Evolutionary conservation across 1,140 invertebrate species (phyloP), one percentile per base, ranked within the genome.

Genomic region (Solenopsis fugax): DNA sequence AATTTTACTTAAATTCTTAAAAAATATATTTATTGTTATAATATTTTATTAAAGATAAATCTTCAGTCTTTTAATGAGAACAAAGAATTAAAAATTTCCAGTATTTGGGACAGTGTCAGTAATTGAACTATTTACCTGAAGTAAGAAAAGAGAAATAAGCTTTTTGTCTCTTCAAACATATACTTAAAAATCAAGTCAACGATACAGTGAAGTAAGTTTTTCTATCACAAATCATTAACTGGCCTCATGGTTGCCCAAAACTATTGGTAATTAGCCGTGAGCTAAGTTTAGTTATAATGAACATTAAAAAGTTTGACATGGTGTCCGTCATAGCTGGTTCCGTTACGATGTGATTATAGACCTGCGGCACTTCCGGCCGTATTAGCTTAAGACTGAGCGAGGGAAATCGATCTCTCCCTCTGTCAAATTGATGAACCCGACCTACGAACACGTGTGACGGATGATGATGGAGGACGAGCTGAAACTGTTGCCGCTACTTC

Each of bases 381-480:
- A 41, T 69, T 67, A 67, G 45, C 41, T 54, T 29, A 58, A 24
- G 34, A 56, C 13, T 21, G 21, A 64, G 7, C 13, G 10, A 41
- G 9, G n/a, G 34, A 81, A 81, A 81, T 41, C 52, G 77, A 54
- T 69, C 64, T 71, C 48, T 50, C 34, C 34, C 65, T 84, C n/a
- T 10, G 7, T 37, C 41, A 73, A 60, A 84, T 62, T 75, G 69
- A 75, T 60, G 67, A 75, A 73, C 29, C 9, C 48, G 16, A 37
- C 34, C 52, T 71, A 67, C 4, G 65, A 58, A 60, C n/a, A 48
- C 7, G 13, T 60, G 54, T 60, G 54, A 84, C 41, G 24, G 41
- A 84, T 73, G 62, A 69, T 80, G 50, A 77, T 77, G 58, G 58
- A 78, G 16, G 16, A 54, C 24, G 16, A 72, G 9, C 34, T 69